Conservation (phyloP, 2,113 vertebrate genomes). For the Origma solitaria region DNA sequence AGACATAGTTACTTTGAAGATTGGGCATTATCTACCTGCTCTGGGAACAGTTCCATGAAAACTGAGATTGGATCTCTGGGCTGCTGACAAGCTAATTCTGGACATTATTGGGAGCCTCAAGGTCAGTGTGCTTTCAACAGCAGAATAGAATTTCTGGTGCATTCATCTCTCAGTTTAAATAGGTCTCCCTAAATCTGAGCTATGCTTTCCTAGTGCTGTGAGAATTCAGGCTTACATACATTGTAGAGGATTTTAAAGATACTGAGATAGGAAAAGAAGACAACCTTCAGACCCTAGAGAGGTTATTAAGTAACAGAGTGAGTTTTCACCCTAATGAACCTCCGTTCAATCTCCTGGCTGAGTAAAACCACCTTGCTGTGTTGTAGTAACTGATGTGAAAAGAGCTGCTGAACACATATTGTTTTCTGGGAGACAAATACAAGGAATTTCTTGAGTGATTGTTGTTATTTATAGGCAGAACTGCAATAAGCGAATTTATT, state of each 20-base stretch:
- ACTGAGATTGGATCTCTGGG: constrained; percentile 48
- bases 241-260: background rate
- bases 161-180: constrained; percentile 31
- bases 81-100: constrained; percentile 65
- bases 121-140: constrained; percentile 49
- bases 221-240: background rate
- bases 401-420: background rate
- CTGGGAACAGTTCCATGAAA: constrained; percentile 59
- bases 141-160: constrained; percentile 42
- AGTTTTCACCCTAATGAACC: background rate
- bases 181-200: background rate
- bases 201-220: background rate
- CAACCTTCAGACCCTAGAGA: background rate
- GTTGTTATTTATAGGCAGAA: background rate
- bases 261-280: background rate
- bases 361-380: background rate
- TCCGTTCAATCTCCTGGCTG: background rate
- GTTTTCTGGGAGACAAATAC: background rate
- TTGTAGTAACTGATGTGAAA: background rate
- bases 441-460: background rate
- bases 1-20: constrained; percentile 64
- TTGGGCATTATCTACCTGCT: constrained; percentile 48
- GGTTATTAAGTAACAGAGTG: background rate
- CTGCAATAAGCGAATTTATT: background rate
- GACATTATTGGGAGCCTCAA: constrained; percentile 37